Conservation (phyloP, 2,113 vertebrate species). For the Atractosteus spatula region DNA sequence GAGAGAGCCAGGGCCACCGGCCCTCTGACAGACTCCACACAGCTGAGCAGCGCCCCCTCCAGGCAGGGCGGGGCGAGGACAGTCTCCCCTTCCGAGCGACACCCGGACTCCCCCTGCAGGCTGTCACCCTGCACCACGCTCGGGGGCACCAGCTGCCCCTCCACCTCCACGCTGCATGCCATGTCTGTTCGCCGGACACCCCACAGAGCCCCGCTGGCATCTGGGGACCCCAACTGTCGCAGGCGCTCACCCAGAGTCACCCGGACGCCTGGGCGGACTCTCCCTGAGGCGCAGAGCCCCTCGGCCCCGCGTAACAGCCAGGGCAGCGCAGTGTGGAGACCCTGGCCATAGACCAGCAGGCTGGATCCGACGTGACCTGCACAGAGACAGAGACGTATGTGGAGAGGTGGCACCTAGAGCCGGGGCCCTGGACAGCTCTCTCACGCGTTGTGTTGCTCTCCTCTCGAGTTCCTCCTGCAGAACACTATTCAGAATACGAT, state of each 20-base stretch:
- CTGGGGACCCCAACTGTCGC: background rate
- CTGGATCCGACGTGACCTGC: no score
- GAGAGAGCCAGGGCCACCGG: no score
- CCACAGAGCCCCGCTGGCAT: conserved; percentile 7
- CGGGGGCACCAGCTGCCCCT: background rate
- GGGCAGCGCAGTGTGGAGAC: conserved; percentile 42
- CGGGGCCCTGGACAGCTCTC: no score
- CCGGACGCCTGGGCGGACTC: background rate
- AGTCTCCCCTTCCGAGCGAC: background rate
- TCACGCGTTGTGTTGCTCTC: no score
- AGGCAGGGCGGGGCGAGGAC: background rate
- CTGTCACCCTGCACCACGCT: background rate
- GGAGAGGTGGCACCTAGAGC: no score
- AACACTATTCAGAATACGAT: no score
- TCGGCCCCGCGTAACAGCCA: no score
- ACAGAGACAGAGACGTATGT: no score
- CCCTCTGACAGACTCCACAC: background rate
- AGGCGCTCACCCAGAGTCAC: conserved; percentile 14
- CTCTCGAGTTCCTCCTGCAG: no score
- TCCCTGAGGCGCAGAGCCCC: conserved; percentile 17
- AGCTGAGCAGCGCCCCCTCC: background rate
- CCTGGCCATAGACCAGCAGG: conserved; percentile 37
- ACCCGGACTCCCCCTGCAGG: conserved; percentile 19
- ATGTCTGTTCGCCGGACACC: background rate
- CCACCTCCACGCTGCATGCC: no score